Evolutionary conservation across 2,113 vertebrate genomes (phyloP).

Genomic region (Megatriorchis doriae): DNA sequence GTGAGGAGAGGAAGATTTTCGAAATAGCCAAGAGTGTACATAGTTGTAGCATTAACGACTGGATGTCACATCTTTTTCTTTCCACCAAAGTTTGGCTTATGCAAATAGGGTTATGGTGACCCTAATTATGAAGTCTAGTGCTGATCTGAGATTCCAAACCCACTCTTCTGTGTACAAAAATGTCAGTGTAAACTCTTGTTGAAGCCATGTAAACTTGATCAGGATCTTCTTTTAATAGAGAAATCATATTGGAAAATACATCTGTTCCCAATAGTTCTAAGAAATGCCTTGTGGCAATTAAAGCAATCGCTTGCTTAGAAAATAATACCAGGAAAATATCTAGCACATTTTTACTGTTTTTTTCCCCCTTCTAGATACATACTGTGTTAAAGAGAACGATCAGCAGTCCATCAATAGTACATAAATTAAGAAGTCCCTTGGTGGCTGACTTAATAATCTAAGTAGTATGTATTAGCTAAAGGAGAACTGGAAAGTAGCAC

Average conservation of each 20-base stretch:
- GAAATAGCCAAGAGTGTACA: background rate
- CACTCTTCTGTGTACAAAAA: background rate
- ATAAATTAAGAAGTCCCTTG: background rate
- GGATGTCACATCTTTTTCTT: background rate
- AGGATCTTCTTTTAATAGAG: background rate
- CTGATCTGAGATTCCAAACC: background rate
- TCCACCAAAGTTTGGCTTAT: background rate
- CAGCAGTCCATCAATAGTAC: background rate
- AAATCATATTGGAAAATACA: background rate
- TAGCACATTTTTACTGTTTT: background rate
- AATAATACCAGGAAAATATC: background rate
- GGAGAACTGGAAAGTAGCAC: background rate
- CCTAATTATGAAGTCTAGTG: background rate
- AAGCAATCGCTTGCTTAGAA: background rate
- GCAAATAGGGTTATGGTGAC: background rate
- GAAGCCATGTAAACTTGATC: background rate
- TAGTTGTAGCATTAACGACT: background rate
- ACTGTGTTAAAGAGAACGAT: background rate
- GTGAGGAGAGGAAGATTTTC: background rate
- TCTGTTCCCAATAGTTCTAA: background rate
- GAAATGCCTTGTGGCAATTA: slow-evolving; percentile 8
- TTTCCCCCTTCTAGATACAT: background rate
- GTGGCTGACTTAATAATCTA: background rate
- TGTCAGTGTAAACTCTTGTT: background rate
- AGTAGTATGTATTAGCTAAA: background rate